Percentiles rank a stretch among this genome's conserved stretches.
Evolutionary conservation across 2,113 vertebrate species (phyloP).

Genomic region (Apistogramma diplotaenia): DNA sequence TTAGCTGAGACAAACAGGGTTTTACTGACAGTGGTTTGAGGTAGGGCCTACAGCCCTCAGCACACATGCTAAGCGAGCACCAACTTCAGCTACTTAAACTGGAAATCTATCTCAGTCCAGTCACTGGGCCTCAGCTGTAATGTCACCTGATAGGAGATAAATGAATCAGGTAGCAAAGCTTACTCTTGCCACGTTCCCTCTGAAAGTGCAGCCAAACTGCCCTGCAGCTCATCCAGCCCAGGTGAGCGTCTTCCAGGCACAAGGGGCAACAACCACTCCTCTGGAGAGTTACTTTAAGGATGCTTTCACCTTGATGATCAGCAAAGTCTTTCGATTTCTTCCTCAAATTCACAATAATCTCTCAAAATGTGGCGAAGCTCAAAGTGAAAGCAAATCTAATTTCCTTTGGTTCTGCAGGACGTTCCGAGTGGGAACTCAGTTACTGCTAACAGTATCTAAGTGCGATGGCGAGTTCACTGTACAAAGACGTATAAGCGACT

Average conservation of each 20-base stretch:
- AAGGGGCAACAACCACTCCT: background rate
- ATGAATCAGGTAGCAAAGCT: background rate
- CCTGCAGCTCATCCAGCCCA: background rate
- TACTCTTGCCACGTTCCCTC: background rate
- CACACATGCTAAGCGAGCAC: background rate
- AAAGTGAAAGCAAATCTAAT: background rate
- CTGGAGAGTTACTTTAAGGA: background rate
- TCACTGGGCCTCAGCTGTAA: background rate
- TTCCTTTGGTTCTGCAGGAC: background rate
- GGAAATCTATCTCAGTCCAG: background rate
- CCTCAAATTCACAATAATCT: background rate
- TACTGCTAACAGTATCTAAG: background rate
- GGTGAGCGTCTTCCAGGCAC: background rate
- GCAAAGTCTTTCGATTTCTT: background rate
- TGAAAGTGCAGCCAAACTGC: background rate
- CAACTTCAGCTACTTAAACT: background rate
- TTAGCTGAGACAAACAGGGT: slow-evolving; percentile 56
- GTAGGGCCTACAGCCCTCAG: background rate
- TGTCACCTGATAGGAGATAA: background rate
- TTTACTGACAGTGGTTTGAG: slow-evolving; percentile 58
- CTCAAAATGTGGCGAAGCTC: background rate
- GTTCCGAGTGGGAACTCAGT: background rate
- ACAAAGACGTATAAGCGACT: background rate
- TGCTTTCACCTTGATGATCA: background rate
- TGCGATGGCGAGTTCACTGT: background rate